Percentiles rank a stretch among this genome's conserved stretches.
Evolutionary conservation across 2,888 invertebrate genomes (phyloP).

Genomic region (Tetramorium bicarinatum): DNA sequence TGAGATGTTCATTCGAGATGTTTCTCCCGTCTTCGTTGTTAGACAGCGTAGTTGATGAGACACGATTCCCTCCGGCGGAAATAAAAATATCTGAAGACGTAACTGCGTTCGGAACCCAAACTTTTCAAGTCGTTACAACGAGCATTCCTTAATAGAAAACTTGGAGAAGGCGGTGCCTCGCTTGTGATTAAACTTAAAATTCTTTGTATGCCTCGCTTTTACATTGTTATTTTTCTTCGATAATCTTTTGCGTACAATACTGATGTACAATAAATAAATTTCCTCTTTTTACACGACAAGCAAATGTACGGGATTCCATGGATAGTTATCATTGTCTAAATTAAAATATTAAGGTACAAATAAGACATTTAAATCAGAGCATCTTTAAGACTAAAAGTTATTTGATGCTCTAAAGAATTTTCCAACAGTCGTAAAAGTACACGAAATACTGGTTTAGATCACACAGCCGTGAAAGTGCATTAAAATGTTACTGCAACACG

Average conservation of each 20-base stretch:
- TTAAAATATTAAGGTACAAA: neutral
- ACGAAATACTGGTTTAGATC: neutral
- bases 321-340: neutral
- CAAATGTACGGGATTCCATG: neutral
- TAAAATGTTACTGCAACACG: conserved; percentile 35
- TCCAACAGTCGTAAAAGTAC: neutral
- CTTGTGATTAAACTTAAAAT: conserved; percentile 55
- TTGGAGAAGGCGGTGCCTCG: conserved; percentile 33
- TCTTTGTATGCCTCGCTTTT: conserved; percentile 35
- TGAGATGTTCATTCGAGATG: conserved; percentile 37
- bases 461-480: neutral
- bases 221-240: conserved; percentile 47
- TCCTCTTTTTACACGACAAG: neutral
- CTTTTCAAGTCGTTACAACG: conserved; percentile 56
- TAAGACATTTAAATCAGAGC: neutral
- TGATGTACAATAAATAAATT: conserved; percentile 39
- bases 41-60: conserved; percentile 46
- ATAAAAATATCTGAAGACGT: conserved; percentile 54
- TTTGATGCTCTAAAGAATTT: neutral
- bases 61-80: conserved; percentile 49
- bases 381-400: neutral
- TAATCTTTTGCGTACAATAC: conserved; percentile 28
- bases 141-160: conserved; percentile 59
- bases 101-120: conserved; percentile 56
- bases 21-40: conserved; percentile 25